Percentiles rank a stretch among this genome's conserved stretches.
phyloP scores from a whole-genome alignment of 2,113 vertebrate species.

The Vombatus ursinus region DNA sequence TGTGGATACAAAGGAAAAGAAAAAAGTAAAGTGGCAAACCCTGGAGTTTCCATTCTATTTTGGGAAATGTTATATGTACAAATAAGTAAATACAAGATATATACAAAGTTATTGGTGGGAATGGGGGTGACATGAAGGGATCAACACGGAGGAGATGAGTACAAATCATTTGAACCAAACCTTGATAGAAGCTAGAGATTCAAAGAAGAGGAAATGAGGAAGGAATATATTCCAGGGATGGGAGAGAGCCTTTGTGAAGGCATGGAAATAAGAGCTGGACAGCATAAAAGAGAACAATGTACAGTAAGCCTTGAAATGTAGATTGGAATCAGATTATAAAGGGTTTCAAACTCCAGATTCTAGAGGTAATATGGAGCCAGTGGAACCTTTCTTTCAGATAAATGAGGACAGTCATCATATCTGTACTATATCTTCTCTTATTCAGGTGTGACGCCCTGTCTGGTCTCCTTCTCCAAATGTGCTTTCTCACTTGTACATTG shows the following conservation, averaged over 20 bases:
- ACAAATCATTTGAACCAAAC: not conserved
- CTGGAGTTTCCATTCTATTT: not conserved
- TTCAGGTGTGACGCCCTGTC: not conserved
- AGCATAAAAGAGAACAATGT: not conserved
- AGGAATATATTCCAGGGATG: not conserved
- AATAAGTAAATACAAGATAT: not conserved
- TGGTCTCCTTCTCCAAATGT: not conserved
- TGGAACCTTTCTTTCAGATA: not conserved
- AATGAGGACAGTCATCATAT: not conserved
- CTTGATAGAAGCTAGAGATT: not conserved
- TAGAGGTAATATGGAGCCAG: not conserved
- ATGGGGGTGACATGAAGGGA: not conserved
- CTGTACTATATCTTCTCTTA: not conserved
- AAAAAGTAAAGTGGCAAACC: not conserved
- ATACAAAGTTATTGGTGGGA: not conserved
- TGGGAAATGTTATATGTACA: not conserved
- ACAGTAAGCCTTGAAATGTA: not conserved
- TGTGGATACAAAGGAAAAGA: not conserved
- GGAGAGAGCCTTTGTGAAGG: not conserved
- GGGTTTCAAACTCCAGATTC: not conserved
- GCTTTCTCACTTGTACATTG: not conserved
- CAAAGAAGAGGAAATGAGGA: not conserved
- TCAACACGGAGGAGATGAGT: not conserved
- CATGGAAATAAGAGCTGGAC: not conserved
- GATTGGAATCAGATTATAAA: not conserved